These are phyloP conservation scores for Ctena decussata DNA, from an alignment of 2,888 invertebrate species.

Conservation along the genomic window DNA sequence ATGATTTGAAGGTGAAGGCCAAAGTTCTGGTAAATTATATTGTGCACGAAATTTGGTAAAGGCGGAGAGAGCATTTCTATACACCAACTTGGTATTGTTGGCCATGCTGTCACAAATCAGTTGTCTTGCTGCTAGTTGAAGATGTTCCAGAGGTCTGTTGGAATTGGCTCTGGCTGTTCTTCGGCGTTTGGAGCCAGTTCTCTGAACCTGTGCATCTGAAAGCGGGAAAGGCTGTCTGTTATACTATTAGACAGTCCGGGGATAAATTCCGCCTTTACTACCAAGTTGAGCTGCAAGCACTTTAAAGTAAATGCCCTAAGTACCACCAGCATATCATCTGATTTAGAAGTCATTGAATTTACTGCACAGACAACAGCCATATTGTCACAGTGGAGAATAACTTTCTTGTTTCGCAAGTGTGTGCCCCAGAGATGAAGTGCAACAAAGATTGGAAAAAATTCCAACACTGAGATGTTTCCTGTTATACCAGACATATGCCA, in stretches of 20 bases:
- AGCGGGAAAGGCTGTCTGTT: neutral
- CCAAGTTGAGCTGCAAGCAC: slow-evolving; percentile 32
- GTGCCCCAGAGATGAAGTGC: slow-evolving; percentile 34
- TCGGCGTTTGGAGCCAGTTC: neutral
- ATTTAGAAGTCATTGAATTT: slow-evolving; percentile 36
- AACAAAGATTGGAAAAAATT: slow-evolving; percentile 35
- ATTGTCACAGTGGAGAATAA: slow-evolving; percentile 37
- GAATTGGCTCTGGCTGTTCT: neutral
- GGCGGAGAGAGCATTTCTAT: neutral
- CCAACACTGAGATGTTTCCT: slow-evolving; percentile 18
- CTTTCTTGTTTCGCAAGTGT: slow-evolving; percentile 17
- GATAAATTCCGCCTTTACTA: slow-evolving; percentile 8
- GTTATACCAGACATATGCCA: neutral
- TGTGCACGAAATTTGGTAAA: neutral
- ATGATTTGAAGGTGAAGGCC: slow-evolving; percentile 12
- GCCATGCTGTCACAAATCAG: neutral
- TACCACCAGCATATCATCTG: slow-evolving; percentile 3
- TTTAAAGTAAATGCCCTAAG: slow-evolving; percentile 20
- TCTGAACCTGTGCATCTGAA: no score
- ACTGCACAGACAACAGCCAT: slow-evolving; percentile 35
- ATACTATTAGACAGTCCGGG: neutral
- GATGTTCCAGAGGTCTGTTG: neutral
- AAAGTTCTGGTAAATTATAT: neutral
- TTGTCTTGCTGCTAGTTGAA: neutral
- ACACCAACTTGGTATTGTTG: neutral